Base-by-base conservation (phyloP, 92 coral and sea anemone species). In the Muricea muricata region DNA sequence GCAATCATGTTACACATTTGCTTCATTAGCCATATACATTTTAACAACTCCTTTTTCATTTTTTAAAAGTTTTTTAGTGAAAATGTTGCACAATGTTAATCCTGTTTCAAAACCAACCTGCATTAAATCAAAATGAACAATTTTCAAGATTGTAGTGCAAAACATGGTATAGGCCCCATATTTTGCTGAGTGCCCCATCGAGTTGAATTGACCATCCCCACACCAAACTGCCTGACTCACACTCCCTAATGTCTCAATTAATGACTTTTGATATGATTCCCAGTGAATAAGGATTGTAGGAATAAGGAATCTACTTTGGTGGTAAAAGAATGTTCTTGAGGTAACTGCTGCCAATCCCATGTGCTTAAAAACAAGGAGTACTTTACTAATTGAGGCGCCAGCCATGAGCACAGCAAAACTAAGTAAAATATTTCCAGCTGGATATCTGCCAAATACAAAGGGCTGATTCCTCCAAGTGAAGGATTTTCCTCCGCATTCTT, bases 181-280 rank as follows among this genome's bases (percentile, higher is more conserved):
- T n/a, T n/a, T n/a, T n/a, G 90, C 90, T 48, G 73, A 68, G 75
- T 87, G 87, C 2, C 90, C 91, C 91, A 87, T 82, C 15, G 87
- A 82, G 67, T 82, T 79, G 48, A 82, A 82, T 35, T 79, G 65
- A 9, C 87, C 87, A 71, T 82, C 91, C 14, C 91, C 79, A 87
- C 87, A 20, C 87, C 91, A 87, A 17, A 83, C 87, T 6, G 37
- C 87, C 61, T 85, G 23, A 7, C 48, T 77, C 26, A 58, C 17
- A 18, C 17, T 10, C 57, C 65, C 75, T 5, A 85, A 34, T 15
- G 55, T 18, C 1, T 69, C 39, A 12, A 87, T 15, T 20, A 87
- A 81, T 2, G 1, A 26, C 4, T 78, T 46, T 58, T 42, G 41
- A 86, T 87, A 87, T 48, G 13, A 14, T 57, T 87, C 90, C 87